Conservation (phyloP, 2,113 vertebrate species). For the Megaleporinus macrocephalus region DNA sequence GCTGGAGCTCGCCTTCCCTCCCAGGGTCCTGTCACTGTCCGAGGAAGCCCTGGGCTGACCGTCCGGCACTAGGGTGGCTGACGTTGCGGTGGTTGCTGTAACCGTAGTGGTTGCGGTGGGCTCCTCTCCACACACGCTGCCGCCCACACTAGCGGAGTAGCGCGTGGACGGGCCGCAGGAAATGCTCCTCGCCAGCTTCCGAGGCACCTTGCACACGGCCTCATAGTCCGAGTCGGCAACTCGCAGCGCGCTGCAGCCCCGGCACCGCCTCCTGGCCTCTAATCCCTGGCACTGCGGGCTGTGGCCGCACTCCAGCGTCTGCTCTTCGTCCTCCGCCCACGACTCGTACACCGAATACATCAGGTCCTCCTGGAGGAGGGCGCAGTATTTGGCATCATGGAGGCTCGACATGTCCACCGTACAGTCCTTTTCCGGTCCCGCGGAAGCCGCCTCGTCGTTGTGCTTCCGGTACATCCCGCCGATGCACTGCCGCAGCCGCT, state of each 20-base stretch:
- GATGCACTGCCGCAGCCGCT: slow-evolving; percentile 90
- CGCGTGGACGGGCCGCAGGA: slow-evolving; percentile 84
- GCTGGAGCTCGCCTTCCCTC: slow-evolving; percentile 78
- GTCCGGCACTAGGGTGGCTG: slow-evolving; percentile 72
- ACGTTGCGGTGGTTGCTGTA: slow-evolving; percentile 36
- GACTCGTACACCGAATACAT: slow-evolving; percentile 92
- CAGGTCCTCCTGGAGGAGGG: slow-evolving; percentile 91
- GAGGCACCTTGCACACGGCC: slow-evolving; percentile 91
- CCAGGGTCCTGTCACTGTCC: slow-evolving; percentile 81
- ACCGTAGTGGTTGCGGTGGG: not conserved
- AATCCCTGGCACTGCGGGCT: slow-evolving; percentile 64
- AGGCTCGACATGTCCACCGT: slow-evolving; percentile 83
- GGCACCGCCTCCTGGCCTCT: slow-evolving; percentile 68
- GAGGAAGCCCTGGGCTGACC: slow-evolving; percentile 68
- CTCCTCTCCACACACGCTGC: slow-evolving; percentile 78
- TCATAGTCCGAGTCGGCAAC: slow-evolving; percentile 93
- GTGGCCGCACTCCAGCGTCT: slow-evolving; percentile 69
- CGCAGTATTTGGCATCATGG: slow-evolving; percentile 83
- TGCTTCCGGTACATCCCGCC: slow-evolving; percentile 85
- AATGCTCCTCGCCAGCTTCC: slow-evolving; percentile 86
- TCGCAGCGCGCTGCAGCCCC: slow-evolving; percentile 82
- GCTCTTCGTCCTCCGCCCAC: slow-evolving; percentile 85
- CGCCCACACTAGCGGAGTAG: slow-evolving; percentile 79
- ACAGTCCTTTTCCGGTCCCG: slow-evolving; percentile 60
- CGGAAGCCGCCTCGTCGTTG: slow-evolving; percentile 72